Percentiles rank a stretch among this genome's conserved stretches.
These are phyloP conservation scores for Drosophila parthenogenetica DNA, from an alignment of 2,888 invertebrate genomes.

Conservation along the genomic window DNA sequence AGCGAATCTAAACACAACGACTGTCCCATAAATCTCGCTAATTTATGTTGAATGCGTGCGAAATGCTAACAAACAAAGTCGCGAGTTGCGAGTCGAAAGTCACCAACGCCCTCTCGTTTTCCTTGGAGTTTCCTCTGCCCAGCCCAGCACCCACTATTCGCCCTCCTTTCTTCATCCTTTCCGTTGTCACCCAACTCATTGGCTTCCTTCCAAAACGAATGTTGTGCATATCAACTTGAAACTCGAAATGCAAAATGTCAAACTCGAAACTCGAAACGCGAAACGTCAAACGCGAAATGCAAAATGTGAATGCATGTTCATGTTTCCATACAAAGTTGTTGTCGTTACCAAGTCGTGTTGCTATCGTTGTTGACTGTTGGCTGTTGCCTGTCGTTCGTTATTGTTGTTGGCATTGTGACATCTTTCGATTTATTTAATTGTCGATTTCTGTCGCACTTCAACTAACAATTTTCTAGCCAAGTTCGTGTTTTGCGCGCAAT, in stretches of 20 bases:
- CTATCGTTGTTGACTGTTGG: slow-evolving; percentile 30
- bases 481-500: slow-evolving; percentile 55
- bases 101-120: slow-evolving; percentile 27
- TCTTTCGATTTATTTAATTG: slow-evolving; percentile 78
- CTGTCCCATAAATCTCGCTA: slow-evolving; percentile 73
- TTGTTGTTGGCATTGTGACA: slow-evolving; percentile 60
- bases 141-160: not conserved
- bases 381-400: slow-evolving; percentile 23
- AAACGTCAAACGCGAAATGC: slow-evolving; percentile 15
- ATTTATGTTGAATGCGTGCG: slow-evolving; percentile 77
- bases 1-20: slow-evolving; percentile 66
- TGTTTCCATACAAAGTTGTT: slow-evolving; percentile 31
- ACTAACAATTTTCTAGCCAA: slow-evolving; percentile 71
- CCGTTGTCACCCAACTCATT: not conserved
- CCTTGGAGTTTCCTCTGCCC: slow-evolving; percentile 10
- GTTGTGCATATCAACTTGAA: slow-evolving; percentile 70
- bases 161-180: not conserved
- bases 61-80: slow-evolving; percentile 74
- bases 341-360: slow-evolving; percentile 25
- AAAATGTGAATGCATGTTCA: slow-evolving; percentile 41
- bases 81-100: slow-evolving; percentile 4
- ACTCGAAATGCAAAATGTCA: slow-evolving; percentile 21
- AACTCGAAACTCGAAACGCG: slow-evolving; percentile 20
- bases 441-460: slow-evolving; percentile 72
- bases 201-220: slow-evolving; percentile 39